phyloP scores from a whole-genome alignment of 2,888 invertebrate genomes.

The Altica lythri region DNA sequence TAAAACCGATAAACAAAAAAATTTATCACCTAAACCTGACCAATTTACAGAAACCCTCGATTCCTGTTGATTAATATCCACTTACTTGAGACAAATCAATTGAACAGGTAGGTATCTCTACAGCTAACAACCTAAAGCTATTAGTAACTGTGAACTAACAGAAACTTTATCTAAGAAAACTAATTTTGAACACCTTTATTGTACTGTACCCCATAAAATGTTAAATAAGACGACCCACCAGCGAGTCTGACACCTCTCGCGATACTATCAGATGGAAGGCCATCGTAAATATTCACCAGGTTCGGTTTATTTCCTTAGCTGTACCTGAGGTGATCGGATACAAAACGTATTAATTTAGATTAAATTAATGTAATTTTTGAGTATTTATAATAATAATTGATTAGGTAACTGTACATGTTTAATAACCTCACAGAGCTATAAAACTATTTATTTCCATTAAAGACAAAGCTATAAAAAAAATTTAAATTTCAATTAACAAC shows the following conservation, averaged over 20 bases:
- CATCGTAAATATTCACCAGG: slow-evolving; percentile 47
- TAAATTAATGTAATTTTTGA: too few relatives aligned
- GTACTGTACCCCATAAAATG: slow-evolving; percentile 49
- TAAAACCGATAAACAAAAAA: slow-evolving; percentile 24
- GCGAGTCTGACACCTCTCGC: slow-evolving; percentile 48
- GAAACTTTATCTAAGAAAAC: slow-evolving; percentile 45
- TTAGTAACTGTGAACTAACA: slow-evolving; percentile 43
- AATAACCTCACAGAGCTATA: too few relatives aligned
- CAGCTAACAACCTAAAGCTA: slow-evolving; percentile 33
- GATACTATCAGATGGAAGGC: slow-evolving; percentile 48
- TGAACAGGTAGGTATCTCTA: slow-evolving; percentile 31
- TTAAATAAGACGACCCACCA: slow-evolving; percentile 50
- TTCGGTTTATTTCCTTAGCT: slow-evolving; percentile 17
- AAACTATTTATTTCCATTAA: too few relatives aligned
- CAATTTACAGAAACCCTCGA: slow-evolving; percentile 23
- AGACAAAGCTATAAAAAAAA: too few relatives aligned
- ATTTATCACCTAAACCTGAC: slow-evolving; percentile 17
- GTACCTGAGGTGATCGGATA: slow-evolving; percentile 25
- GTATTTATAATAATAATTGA: too few relatives aligned
- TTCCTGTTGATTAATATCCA: slow-evolving; percentile 32
- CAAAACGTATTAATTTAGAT: too few relatives aligned
- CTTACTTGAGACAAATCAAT: slow-evolving; percentile 33
- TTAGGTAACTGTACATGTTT: too few relatives aligned
- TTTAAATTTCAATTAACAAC: too few relatives aligned
- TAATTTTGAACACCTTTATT: slow-evolving; percentile 49